These are phyloP conservation scores for Chelonus insularis DNA, from an alignment of 1,140 invertebrate genomes.

Conservation along the genomic window DNA sequence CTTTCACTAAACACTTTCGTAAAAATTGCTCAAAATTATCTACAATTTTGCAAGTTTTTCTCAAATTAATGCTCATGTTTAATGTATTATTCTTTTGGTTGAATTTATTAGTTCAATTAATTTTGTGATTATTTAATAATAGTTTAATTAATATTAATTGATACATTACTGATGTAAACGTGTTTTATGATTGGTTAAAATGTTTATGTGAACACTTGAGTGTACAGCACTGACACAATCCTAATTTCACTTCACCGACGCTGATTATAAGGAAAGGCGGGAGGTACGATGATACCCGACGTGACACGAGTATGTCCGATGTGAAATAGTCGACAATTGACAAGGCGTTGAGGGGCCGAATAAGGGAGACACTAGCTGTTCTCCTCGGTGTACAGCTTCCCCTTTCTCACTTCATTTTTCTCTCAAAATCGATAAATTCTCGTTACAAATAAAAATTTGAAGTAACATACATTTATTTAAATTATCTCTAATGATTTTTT, in stretches of 20 bases:
- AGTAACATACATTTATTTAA: neutral
- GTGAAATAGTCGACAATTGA: slow-evolving; percentile 53
- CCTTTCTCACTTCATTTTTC: slow-evolving; percentile 52
- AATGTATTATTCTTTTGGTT: too few relatives aligned
- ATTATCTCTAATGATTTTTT: neutral
- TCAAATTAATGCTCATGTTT: too few relatives aligned
- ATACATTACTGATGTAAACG: neutral
- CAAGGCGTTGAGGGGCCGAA: slow-evolving; percentile 38
- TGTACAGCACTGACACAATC: neutral
- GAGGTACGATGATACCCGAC: slow-evolving; percentile 33
- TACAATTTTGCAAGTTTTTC: too few relatives aligned
- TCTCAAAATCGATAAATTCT: slow-evolving; percentile 35
- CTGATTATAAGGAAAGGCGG: neutral
- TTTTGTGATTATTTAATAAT: too few relatives aligned
- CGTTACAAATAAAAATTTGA: neutral
- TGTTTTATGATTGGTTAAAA: neutral
- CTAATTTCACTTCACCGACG: neutral
- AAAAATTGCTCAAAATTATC: too few relatives aligned
- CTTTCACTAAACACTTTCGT: too few relatives aligned
- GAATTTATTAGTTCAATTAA: too few relatives aligned
- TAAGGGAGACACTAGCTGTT: slow-evolving; percentile 43
- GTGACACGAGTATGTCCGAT: slow-evolving; percentile 39
- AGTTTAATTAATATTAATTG: too few relatives aligned
- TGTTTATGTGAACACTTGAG: slow-evolving; percentile 5
- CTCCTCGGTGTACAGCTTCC: slow-evolving; percentile 51